Evolutionary conservation across 2,888 invertebrate genomes (phyloP), one percentile per base, ranked within the genome.

Genomic region (Seira musarum): DNA sequence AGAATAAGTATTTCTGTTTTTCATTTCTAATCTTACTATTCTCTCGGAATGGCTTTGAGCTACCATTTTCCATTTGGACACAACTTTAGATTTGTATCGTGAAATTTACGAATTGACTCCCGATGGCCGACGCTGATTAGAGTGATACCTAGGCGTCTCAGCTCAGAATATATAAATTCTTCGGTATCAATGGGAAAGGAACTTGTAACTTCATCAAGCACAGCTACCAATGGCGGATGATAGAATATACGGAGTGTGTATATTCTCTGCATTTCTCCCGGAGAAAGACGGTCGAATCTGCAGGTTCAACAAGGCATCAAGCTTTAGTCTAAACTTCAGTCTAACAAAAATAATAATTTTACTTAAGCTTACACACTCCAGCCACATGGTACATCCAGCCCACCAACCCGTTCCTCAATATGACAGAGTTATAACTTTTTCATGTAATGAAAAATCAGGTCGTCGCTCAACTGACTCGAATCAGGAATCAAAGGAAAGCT

Each of bases 181-280:
- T 90, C 90, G 84, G 90, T 88, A 25, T 89, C 88, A 6, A 88
- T 46, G 46, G 89, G 88, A 13, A 91, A 86, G 80, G 91, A 91
- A 87, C 90, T 90, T 0, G 91, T 92, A 1, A 91, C 89, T 87
- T 91, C 91, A 87, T 91, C 91, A 71, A 92, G 83, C 13, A 88
- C 84, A 57, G 90, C 91, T 85, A 91, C 88, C 69, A 88, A 86
- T 3, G 91, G 91, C 64, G 87, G 87, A 86, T 91, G 91, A 87
- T 89, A 91, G 83, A 91, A 90, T 1, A 91, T 87, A 3, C 91
- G 88, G 5, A 90, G 89, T 87, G 92, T 90, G 57, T 90, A 89
- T 19, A 91, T 87, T 67, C 91, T 88, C 87, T 91, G 91, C 88
- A 89, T 89, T 87, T 92, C 91, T 61, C 92, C 91, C 1, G 91